Evolutionary conservation across 2,888 invertebrate genomes (phyloP), one percentile per base, ranked within the genome.

Genomic region (Trimorus sp.): DNA sequence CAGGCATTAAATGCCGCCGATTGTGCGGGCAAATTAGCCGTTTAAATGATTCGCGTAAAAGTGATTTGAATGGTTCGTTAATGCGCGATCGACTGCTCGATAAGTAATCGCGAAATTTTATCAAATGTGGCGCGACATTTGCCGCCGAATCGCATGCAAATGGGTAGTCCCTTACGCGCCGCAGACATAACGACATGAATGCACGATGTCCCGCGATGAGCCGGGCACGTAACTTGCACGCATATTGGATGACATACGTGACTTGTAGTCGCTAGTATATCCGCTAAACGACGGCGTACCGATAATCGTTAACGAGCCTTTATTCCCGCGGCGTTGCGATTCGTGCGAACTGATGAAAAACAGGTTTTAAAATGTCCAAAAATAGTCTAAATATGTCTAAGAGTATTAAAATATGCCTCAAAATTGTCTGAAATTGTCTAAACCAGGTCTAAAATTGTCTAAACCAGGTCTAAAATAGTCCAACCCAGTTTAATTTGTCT

Each of bases 211-310:
- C 9, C 12, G 15, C 53, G 62, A 62, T 54, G 62, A 49, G 58
- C 15, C 45, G 7, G 53, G 48, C 68, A 68, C 56, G 68, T 51
- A 71, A 51, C 71, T 14, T 11, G 38, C 26, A 53, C 60, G 71
- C 51, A 71, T 63, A 58, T 58, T 63, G 73, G 38, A 15, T 48
- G 51, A 63, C 53, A 37, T 68, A 68, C 60, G 75, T 75, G 75
- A 75, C 75, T 75, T 60, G 68, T 68, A 75, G 66, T 54, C 56
- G 16, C 54, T 73, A 56, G 63, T 73, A 53, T 40, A 36, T 62
- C 38, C 48, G 36, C 58, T 63, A 51, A 65, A 74, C 38, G 58
- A 59, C 48, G 59, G 49, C 14, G 40, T 51, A 66, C 75, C 75
- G 66, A 66, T 75, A 75, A 59, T 40, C 40, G 53, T 75, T 51